Percentiles rank a stretch among this genome's conserved stretches.
Evolutionary conservation across 1,140 invertebrate species (phyloP).

Genomic region (Vollenhovia emeryi): DNA sequence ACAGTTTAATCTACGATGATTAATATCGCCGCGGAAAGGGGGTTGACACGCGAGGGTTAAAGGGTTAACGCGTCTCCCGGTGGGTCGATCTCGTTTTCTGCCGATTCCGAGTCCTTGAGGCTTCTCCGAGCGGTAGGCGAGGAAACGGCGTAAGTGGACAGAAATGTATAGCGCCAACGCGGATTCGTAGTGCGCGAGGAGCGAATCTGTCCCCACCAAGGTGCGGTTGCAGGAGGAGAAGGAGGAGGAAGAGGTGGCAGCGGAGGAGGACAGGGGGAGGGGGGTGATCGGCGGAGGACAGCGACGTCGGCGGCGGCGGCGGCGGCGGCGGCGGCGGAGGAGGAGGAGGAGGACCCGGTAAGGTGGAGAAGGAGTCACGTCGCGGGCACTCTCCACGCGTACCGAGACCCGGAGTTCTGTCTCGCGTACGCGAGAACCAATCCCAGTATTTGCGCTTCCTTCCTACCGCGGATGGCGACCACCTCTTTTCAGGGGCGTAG

Average conservation of each 20-base stretch:
- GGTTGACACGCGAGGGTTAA: constrained; percentile 70
- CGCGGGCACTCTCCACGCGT: constrained; percentile 76
- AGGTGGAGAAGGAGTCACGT: constrained; percentile 72
- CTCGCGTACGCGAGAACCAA: constrained; percentile 82
- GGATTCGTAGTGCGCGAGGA: constrained; percentile 78
- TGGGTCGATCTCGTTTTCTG: constrained; percentile 58
- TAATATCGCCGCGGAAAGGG: constrained; percentile 58
- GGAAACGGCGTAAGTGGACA: constrained; percentile 71
- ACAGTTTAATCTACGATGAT: constrained; percentile 50
- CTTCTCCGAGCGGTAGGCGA: constrained; percentile 49
- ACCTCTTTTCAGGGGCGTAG: constrained; percentile 84
- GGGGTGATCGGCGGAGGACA: too few species aligned
- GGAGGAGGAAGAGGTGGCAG: constrained; percentile 23
- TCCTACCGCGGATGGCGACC: constrained; percentile 84
- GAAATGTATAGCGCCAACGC: constrained; percentile 77
- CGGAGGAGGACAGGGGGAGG: constrained; percentile 39
- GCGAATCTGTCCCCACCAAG: constrained; percentile 79
- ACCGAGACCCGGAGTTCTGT: constrained; percentile 79
- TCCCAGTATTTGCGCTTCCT: constrained; percentile 85
- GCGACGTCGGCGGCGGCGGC: constrained; percentile 14
- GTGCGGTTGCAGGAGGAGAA: constrained; percentile 54
- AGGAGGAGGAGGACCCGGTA: constrained; percentile 59
- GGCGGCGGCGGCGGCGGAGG: constrained; percentile 42
- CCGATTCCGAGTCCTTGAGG: constrained; percentile 63
- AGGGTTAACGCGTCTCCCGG: constrained; percentile 74